Evolutionary conservation across 2,888 invertebrate species (phyloP).

Genomic region (Ptycholaimellus sp.): DNA sequence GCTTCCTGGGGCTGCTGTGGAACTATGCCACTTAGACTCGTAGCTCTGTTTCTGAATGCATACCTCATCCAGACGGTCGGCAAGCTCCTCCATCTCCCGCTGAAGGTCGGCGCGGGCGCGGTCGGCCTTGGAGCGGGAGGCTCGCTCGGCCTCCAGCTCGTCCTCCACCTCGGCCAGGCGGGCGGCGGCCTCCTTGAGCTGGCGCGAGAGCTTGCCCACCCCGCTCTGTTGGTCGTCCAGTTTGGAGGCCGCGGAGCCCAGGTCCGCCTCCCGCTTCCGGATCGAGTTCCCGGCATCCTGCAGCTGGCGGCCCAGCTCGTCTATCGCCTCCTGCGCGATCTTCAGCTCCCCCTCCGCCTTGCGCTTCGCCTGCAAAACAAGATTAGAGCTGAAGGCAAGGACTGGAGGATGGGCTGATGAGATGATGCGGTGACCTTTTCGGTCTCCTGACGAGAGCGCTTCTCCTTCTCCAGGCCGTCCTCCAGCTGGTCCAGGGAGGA

Average conservation of each 20-base stretch:
- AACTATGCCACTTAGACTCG: no score
- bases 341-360: conserved; percentile 89
- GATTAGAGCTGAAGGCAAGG: no score
- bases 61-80: conserved; percentile 93
- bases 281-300: conserved; percentile 89
- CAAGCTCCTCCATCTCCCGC: conserved; percentile 85
- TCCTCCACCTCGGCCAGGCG: conserved; percentile 95
- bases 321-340: conserved; percentile 84
- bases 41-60: no score
- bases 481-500: conserved; percentile 7
- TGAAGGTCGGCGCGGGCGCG: conserved; percentile 91
- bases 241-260: conserved; percentile 76
- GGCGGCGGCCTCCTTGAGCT: conserved; percentile 91
- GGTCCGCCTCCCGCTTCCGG: conserved; percentile 91
- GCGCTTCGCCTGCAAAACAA: conserved; percentile 36
- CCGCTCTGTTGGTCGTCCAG: conserved; percentile 95
- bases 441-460: conserved; percentile 5
- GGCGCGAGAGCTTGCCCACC: conserved; percentile 87
- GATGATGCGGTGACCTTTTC: conserved; percentile 9
- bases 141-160: conserved; percentile 75
- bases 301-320: conserved; percentile 89
- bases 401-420: neutral
- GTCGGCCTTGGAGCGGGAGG: conserved; percentile 42
- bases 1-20: no score
- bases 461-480: conserved; percentile 1